phyloP scores from a whole-genome alignment of 2,113 vertebrate species.

The Mesocricetus auratus region DNA sequence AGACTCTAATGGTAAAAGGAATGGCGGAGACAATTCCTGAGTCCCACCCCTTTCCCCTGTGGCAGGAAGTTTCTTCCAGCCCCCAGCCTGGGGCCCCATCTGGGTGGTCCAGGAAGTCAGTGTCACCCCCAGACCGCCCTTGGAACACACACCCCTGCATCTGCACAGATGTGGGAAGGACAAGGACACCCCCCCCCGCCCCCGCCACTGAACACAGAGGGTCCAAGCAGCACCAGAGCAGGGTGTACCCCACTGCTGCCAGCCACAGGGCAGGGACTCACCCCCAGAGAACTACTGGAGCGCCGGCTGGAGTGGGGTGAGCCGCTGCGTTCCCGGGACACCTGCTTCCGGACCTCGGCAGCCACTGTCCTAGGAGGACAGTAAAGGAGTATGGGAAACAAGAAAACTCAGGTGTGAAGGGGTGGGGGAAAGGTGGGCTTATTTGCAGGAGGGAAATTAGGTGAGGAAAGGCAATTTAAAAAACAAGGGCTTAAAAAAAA shows the following conservation, averaged over 20 bases:
- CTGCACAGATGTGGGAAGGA: not conserved
- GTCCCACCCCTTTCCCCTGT: not conserved
- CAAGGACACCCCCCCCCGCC: not conserved
- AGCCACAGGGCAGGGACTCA: conserved; percentile 80
- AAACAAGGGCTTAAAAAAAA: not conserved
- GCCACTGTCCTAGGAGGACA: conserved; percentile 90
- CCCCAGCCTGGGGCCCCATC: not conserved
- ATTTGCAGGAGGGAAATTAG: not conserved
- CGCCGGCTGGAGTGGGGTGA: conserved; percentile 94
- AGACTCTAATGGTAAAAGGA: conserved; percentile 43
- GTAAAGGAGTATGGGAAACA: not conserved
- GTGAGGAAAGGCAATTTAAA: not conserved
- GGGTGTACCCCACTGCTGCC: not conserved
- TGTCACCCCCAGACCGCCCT: not conserved
- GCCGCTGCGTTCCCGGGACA: conserved; percentile 91
- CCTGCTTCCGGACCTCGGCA: conserved; percentile 94
- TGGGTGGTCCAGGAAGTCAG: conserved; percentile 54
- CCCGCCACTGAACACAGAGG: not conserved
- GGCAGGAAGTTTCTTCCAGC: not conserved
- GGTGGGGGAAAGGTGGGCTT: no score
- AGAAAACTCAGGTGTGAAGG: not conserved
- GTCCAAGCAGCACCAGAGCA: not conserved
- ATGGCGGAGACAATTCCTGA: conserved; percentile 11
- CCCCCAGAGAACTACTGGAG: conserved; percentile 88
- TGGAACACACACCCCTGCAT: not conserved